These are phyloP conservation scores for Lampris megalopsis DNA, from an alignment of 2,113 vertebrate species.

Conservation along the genomic window DNA sequence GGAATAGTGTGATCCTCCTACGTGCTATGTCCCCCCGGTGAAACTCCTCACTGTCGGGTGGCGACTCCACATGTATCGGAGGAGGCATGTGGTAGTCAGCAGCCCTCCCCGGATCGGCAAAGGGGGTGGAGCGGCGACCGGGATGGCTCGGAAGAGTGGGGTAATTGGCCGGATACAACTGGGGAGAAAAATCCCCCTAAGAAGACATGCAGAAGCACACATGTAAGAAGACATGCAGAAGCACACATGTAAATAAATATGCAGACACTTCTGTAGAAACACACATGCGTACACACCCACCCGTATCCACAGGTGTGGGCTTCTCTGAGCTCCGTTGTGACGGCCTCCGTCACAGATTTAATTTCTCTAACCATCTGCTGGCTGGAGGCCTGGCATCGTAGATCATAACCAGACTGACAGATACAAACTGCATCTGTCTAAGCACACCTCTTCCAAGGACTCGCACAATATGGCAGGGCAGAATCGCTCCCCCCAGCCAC, in stretches of 20 bases:
- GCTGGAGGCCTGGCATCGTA: conserved; percentile 76
- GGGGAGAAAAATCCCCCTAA: no score
- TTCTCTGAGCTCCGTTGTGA: conserved; percentile 67
- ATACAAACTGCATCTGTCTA: conserved; percentile 82
- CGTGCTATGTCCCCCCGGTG: no score
- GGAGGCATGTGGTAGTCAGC: no score
- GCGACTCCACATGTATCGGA: no score
- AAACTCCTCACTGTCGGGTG: no score
- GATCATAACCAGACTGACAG: conserved; percentile 80
- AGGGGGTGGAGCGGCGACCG: no score
- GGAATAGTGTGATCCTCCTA: no score
- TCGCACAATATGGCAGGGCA: conserved; percentile 73
- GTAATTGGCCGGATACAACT: no score
- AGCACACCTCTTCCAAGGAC: conserved; percentile 79
- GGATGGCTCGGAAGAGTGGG: no score
- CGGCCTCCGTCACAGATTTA: conserved; percentile 76
- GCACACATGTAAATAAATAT: conserved; percentile 12
- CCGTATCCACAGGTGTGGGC: conserved; percentile 64
- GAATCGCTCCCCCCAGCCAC: conserved; percentile 64
- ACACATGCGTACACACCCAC: conserved; percentile 3
- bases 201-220: no score
- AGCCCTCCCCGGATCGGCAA: no score
- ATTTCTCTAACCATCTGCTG: conserved; percentile 84
- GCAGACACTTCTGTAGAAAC: neutral
- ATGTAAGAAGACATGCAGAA: neutral